Evolutionary conservation across 2,888 invertebrate species (phyloP).

Genomic region (Galeruca laticollis): DNA sequence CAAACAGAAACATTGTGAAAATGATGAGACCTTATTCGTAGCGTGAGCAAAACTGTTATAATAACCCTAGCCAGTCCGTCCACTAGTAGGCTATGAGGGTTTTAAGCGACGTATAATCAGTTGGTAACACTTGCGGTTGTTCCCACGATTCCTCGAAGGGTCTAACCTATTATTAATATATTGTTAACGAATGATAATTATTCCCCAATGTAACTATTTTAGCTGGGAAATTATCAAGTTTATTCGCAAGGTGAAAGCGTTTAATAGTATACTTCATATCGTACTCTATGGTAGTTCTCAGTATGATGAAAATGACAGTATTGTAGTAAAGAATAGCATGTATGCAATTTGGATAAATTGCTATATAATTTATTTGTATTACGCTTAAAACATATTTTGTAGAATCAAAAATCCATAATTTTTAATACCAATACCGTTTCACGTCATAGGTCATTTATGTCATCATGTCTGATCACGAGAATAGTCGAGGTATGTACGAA

Average conservation of each 20-base stretch:
- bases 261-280: conserved; percentile 14
- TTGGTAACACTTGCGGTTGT: conserved; percentile 66
- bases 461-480: no score
- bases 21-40: conserved; percentile 24
- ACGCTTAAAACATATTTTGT: no score
- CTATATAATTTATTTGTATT: no score
- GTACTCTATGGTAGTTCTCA: conserved; percentile 11
- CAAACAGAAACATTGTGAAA: neutral
- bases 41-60: conserved; percentile 59
- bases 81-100: conserved; percentile 58
- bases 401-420: no score
- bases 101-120: conserved; percentile 67
- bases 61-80: conserved; percentile 48
- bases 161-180: conserved; percentile 66
- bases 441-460: no score
- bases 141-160: conserved; percentile 65
- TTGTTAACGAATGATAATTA: conserved; percentile 65
- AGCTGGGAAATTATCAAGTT: conserved; percentile 37
- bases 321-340: no score
- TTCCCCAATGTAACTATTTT: conserved; percentile 57
- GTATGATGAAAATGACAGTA: neutral
- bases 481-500: no score
- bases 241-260: conserved; percentile 34
- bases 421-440: no score
- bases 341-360: conserved; percentile 8